Evolutionary conservation across 1,140 invertebrate species (phyloP), one percentile per base, ranked within the genome.

Genomic region (Drosophila littoralis): DNA sequence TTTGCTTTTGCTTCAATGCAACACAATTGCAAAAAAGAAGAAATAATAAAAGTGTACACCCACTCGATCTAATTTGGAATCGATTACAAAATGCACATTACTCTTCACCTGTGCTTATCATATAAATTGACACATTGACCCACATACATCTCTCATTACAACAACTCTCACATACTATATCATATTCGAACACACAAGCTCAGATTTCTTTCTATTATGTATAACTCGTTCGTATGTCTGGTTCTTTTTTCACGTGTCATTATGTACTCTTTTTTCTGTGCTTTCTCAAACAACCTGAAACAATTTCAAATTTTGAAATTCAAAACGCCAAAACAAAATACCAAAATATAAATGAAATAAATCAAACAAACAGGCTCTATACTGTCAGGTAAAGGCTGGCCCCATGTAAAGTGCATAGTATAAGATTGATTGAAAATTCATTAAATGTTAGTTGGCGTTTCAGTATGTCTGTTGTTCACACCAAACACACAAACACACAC

Each of bases 401-500:
- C 75, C 54, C 59, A 17, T 75, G 33, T 33, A 66, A 46, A 58
- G 38, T 66, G 45, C 57, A 66, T 42, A 63, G 17, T 65, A 57
- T 33, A 51, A 79, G 77, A 67, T 73, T 73, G 67, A 86, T 70
- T 86, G 75, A 80, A 61, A 64, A 72, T 85, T 77, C 71, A 85
- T 88, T 86, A 74, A 85, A 60, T 85, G 83, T 86, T 88, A 88
- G 83, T 77, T 89, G 83, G 77, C 79, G 83, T 89, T 85, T 81
- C 68, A 86, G 78, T 85, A 83, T 88, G 79, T 83, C 84, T 88
- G 84, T 86, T 70, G 71, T 69, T 79, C 64, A 82, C 45, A 38
- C n/a, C n/a, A 15, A 48, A 82, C 50, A 28, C 58, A 36, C 52
- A 32, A n/a, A 22, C 22, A 22, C 33, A 28, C 33, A 45, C 36